Evolutionary conservation across 2,797 vertebrate species (phyloP).

Genomic region (Stomatorhinus walkeri): DNA sequence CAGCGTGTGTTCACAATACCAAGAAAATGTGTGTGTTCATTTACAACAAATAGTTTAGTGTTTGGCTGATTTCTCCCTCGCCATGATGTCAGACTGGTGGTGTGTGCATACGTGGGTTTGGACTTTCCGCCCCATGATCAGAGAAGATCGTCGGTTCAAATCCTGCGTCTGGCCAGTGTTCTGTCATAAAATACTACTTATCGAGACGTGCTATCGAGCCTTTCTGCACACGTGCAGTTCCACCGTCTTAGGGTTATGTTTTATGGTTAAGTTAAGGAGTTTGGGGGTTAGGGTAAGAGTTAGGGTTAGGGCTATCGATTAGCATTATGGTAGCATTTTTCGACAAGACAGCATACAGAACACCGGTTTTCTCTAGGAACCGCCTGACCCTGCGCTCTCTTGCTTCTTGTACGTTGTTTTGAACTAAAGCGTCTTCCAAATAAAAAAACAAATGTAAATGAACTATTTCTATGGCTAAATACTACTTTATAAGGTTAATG

Average conservation of each 20-base stretch:
- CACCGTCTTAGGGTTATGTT: too few relatives aligned
- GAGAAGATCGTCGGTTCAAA: background rate
- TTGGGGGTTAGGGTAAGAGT: too few relatives aligned
- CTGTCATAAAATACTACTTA: too few relatives aligned
- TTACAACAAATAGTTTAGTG: background rate
- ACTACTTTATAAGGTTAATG: background rate
- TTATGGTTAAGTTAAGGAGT: too few relatives aligned
- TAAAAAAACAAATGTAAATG: background rate
- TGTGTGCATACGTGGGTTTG: background rate
- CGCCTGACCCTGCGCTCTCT: background rate
- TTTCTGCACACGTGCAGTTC: too few relatives aligned
- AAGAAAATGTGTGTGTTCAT: background rate
- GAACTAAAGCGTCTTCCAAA: background rate
- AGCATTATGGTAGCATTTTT: too few relatives aligned
- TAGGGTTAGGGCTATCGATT: too few relatives aligned
- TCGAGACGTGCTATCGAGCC: too few relatives aligned
- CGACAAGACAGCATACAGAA: too few relatives aligned
- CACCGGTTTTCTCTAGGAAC: background rate
- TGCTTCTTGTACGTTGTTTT: background rate
- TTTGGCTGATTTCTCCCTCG: background rate
- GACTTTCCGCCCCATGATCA: background rate
- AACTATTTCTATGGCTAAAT: background rate
- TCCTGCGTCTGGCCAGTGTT: background rate
- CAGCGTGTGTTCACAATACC: background rate
- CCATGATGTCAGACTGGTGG: background rate